Evolutionary conservation across 1,140 invertebrate species (phyloP).

Genomic region (Drosophila arizonae): DNA sequence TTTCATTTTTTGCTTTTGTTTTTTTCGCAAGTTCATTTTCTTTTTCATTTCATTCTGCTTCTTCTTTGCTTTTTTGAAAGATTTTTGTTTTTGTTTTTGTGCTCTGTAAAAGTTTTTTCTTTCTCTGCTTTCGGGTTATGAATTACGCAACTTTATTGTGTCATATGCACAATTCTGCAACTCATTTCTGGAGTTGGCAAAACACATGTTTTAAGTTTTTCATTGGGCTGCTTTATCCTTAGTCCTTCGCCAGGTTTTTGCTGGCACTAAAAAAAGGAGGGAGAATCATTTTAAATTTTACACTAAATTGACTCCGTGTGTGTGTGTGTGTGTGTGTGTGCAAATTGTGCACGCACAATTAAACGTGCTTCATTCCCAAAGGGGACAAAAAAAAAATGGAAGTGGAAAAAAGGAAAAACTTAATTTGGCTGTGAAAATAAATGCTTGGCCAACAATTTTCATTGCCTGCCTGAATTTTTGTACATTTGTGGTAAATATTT

Average conservation of each 20-base stretch:
- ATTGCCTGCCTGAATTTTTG: not conserved
- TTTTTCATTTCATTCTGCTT: not conserved
- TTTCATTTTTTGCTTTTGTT: slow-evolving; percentile 23
- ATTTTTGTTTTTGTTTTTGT: slow-evolving; percentile 6
- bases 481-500: slow-evolving; percentile 53
- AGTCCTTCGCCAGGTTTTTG: slow-evolving; percentile 29
- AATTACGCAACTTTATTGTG: slow-evolving; percentile 58
- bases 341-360: slow-evolving; percentile 72
- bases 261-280: slow-evolving; percentile 12
- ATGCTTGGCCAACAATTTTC: slow-evolving; percentile 26
- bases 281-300: slow-evolving; percentile 67
- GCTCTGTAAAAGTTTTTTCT: slow-evolving; percentile 8
- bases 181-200: slow-evolving; percentile 37
- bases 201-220: slow-evolving; percentile 49
- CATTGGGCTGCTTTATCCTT: slow-evolving; percentile 18
- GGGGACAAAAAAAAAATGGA: slow-evolving; percentile 19
- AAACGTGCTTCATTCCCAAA: slow-evolving; percentile 43
- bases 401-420: slow-evolving; percentile 2
- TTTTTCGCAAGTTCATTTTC: slow-evolving; percentile 14
- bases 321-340: slow-evolving; percentile 23
- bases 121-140: slow-evolving; percentile 9
- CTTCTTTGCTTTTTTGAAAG: not conserved
- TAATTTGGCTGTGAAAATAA: slow-evolving; percentile 44
- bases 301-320: slow-evolving; percentile 73
- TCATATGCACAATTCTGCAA: slow-evolving; percentile 58